phyloP scores from a whole-genome alignment of 2,113 vertebrate genomes.

The Gallinago paraguaiae region DNA sequence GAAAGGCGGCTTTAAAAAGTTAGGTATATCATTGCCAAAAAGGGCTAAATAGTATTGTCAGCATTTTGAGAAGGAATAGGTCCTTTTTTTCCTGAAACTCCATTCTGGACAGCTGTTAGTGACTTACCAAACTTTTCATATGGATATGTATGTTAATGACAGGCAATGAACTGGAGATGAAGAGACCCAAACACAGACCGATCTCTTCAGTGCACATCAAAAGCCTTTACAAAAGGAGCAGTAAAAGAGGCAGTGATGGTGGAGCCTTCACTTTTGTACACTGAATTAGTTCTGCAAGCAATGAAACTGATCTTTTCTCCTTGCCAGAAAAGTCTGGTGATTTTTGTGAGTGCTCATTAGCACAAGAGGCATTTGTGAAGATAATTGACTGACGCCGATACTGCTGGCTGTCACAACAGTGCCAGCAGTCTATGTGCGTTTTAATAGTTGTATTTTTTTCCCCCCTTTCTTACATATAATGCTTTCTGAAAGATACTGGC shows the following conservation, averaged over 20 bases:
- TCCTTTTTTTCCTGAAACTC: constrained; percentile 82
- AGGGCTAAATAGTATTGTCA: constrained; percentile 98
- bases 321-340: constrained; percentile 99
- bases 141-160: constrained; percentile 99
- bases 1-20: constrained; percentile 98
- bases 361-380: constrained; percentile 99
- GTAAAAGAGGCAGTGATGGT: constrained; percentile 97
- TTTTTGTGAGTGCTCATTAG: constrained; percentile 99
- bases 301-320: constrained; percentile 99
- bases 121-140: constrained; percentile 99
- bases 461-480: constrained; percentile 74
- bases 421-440: constrained; percentile 82
- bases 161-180: constrained; percentile 99
- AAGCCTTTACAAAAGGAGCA: constrained; percentile 99
- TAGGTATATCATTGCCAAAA: constrained; percentile 99
- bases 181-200: constrained; percentile 94
- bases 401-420: constrained; percentile 96
- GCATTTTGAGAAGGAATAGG: constrained; percentile 92
- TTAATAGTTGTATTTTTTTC: constrained; percentile 77
- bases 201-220: constrained; percentile 98
- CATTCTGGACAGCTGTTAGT: constrained; percentile 99
- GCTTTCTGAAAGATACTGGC: constrained; percentile 74
- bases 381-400: constrained; percentile 99
- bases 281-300: constrained; percentile 99
- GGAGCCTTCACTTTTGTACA: constrained; percentile 99